These are phyloP conservation scores for Catotricha subobsoleta DNA, from an alignment of 2,888 invertebrate genomes.

Conservation along the genomic window DNA sequence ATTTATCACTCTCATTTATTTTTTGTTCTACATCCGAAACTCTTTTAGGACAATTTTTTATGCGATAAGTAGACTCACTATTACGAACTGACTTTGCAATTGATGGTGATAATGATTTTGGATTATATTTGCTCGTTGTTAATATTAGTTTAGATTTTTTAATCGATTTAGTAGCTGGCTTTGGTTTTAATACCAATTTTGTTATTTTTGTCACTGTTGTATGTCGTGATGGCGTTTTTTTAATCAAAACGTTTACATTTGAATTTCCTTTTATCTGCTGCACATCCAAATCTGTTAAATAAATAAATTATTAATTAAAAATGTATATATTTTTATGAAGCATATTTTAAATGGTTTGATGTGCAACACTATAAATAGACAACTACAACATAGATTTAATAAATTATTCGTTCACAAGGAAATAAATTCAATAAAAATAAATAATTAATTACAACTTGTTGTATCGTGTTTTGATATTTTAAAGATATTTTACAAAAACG, in stretches of 20 bases:
- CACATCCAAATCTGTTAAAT: too few relatives aligned
- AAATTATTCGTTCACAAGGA: too few relatives aligned
- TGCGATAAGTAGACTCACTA: neutral
- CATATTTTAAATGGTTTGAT: neutral
- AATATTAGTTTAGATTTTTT: neutral
- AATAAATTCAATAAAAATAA: too few relatives aligned
- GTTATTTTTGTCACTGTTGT: constrained; percentile 2
- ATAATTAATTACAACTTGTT: too few relatives aligned
- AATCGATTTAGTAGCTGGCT: neutral
- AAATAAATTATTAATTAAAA: neutral
- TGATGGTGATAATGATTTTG: neutral
- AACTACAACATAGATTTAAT: too few relatives aligned
- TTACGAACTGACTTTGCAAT: neutral
- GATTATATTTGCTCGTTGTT: neutral
- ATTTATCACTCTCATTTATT: neutral
- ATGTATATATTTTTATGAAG: neutral
- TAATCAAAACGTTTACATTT: neutral
- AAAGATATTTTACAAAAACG: too few relatives aligned
- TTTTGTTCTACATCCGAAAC: neutral
- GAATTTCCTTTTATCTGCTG: neutral
- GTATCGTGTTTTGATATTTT: too few relatives aligned
- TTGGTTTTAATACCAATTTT: constrained; percentile 2
- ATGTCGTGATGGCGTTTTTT: neutral
- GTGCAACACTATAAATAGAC: too few relatives aligned
- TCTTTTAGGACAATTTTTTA: neutral